These are phyloP conservation scores for Bothrops jararaca DNA, from an alignment of 2,113 vertebrate species.

Conservation along the genomic window DNA sequence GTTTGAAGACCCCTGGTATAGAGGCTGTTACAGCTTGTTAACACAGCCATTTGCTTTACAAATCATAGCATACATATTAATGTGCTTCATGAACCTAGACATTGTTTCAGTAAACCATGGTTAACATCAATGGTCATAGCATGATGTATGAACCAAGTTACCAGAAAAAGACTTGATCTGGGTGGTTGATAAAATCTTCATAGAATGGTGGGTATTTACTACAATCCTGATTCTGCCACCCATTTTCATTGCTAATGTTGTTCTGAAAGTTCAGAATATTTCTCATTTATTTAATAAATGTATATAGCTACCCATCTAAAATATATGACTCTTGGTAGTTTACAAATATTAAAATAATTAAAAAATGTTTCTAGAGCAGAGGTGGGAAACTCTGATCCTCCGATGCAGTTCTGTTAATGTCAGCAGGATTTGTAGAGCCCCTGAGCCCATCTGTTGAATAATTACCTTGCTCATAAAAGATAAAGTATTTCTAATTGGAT, in stretches of 20 bases:
- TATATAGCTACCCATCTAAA: not conserved
- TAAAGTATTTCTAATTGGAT: not conserved
- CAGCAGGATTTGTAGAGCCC: not conserved
- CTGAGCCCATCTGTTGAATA: not conserved
- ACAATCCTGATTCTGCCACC: not conserved
- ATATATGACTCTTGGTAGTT: not conserved
- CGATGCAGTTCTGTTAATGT: not conserved
- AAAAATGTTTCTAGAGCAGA: not conserved
- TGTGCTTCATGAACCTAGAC: not conserved
- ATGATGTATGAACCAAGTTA: not conserved
- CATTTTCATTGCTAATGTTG: constrained; percentile 19
- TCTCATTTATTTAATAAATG: not conserved
- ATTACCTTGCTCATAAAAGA: constrained; percentile 12
- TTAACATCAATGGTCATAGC: not conserved
- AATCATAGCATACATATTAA: not conserved
- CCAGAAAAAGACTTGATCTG: not conserved
- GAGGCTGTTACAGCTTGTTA: not conserved
- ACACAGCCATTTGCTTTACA: not conserved
- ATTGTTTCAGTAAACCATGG: not conserved
- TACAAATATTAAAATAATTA: not conserved
- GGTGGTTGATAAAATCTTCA: not conserved
- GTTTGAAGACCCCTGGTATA: not conserved
- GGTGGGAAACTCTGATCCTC: not conserved
- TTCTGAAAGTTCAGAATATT: not conserved
- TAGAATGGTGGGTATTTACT: fast-evolving